Conservation (phyloP, 2,113 vertebrate genomes). For the Brienomyrus brachyistius region DNA sequence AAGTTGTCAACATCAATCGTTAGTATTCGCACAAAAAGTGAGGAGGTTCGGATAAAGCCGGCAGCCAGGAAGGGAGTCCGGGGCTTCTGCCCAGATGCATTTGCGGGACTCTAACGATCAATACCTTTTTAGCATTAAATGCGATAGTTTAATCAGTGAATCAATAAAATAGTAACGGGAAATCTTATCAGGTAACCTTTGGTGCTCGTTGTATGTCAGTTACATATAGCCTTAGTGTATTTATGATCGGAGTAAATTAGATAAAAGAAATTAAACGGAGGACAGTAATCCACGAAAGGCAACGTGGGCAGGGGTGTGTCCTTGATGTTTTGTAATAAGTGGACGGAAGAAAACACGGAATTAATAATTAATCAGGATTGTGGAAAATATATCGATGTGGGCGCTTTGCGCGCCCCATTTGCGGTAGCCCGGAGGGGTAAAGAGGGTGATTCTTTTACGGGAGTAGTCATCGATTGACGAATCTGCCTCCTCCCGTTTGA, state of each 20-base stretch:
- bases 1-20: neutral
- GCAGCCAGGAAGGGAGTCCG: neutral
- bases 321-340: neutral
- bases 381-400: neutral
- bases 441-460: neutral
- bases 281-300: neutral
- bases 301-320: neutral
- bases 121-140: neutral
- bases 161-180: neutral
- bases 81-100: neutral
- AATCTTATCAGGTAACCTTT: neutral
- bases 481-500: neutral
- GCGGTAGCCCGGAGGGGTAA: neutral
- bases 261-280: neutral
- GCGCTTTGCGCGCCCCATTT: neutral
- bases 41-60: neutral
- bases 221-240: neutral
- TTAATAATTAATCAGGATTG: neutral
- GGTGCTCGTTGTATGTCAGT: neutral
- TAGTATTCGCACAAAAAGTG: neutral
- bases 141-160: neutral
- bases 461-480: neutral
- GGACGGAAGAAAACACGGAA: neutral
- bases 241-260: neutral
- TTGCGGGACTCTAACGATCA: neutral